Conservation (phyloP, 1,140 invertebrate genomes). For the Belonocnema kinseyi region DNA sequence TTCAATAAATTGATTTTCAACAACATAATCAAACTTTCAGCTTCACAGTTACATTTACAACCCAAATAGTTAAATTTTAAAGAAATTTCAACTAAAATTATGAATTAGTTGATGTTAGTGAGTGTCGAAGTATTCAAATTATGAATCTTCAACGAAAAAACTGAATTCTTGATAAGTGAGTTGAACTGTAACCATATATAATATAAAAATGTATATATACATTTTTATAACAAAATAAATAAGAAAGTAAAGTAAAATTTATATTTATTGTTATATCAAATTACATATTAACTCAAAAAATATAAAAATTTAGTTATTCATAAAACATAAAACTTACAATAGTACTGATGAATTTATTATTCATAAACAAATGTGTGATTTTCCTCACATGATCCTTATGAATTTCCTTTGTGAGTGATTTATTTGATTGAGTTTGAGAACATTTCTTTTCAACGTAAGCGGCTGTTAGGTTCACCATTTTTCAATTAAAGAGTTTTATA, state of each 20-base stretch:
- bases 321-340: conserved; percentile 70
- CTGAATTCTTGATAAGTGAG: too few species aligned
- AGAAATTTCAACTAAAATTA: too few species aligned
- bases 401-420: conserved; percentile 58
- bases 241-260: neutral
- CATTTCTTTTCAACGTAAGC: conserved; percentile 58
- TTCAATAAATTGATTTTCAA: too few species aligned
- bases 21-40: too few species aligned
- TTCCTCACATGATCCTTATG: conserved; percentile 58
- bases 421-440: conserved; percentile 53
- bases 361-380: conserved; percentile 75
- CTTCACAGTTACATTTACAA: too few species aligned
- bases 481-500: neutral
- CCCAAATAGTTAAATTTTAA: too few species aligned
- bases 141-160: too few species aligned
- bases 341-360: conserved; percentile 72
- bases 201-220: too few species aligned
- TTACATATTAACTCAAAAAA: conserved; percentile 20
- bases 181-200: too few species aligned
- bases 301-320: conserved; percentile 33
- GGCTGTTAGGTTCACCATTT: conserved; percentile 57
- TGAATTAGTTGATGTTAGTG: too few species aligned
- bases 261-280: neutral
- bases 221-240: too few species aligned
- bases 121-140: too few species aligned